Evolutionary conservation across 2,797 vertebrate genomes (phyloP), one percentile per base, ranked within the genome.

Genomic region (Atherinosoma microstoma): DNA sequence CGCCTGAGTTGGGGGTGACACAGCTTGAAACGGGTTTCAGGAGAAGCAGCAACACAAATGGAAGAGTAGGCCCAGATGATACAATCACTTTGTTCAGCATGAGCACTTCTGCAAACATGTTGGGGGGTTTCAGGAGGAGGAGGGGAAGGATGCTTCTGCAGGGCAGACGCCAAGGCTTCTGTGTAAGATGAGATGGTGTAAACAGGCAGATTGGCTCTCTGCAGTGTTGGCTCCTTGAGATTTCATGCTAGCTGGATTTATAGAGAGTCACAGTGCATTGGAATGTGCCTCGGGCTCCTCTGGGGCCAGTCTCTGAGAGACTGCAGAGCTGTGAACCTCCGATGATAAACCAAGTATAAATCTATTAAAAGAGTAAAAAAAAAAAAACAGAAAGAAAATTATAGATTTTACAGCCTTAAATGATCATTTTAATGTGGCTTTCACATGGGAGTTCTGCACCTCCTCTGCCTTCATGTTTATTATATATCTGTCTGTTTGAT

Each of bases 1-100:
- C 70, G 80, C 79, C 84, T 80, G 88, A 78, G 91, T 89, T 79
- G 83, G 71, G 86, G 83, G 84, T 83, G 90, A 91, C 89, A 87
- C 86, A 85, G 88, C 85, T 92, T 90, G 91, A 92, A 91, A 90
- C 79, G 73, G 81, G 84, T 87, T 89, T 85, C 78, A 58, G 84
- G 72, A 86, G 78, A 86, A 84, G 88, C 84, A 72, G 83, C 84
- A 84, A 78, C 87, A 85, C 76, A 70, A 91, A 88, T 78, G 87
- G 89, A 91, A 90, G 89, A 92, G 85, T 73, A 85, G 82, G 84
- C 85, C 89, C 91, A 88, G 90, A 91, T 91, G 92, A 93, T 93
- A 90, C 88, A 80, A 91, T 92, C 91, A 90, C 91, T 94, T 92
- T 91, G 91, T 92, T 93, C 89, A 73, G 92, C 92, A 84, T 90